Evolutionary conservation across 2,113 vertebrate genomes (phyloP).

Genomic region (Callipepla californica): DNA sequence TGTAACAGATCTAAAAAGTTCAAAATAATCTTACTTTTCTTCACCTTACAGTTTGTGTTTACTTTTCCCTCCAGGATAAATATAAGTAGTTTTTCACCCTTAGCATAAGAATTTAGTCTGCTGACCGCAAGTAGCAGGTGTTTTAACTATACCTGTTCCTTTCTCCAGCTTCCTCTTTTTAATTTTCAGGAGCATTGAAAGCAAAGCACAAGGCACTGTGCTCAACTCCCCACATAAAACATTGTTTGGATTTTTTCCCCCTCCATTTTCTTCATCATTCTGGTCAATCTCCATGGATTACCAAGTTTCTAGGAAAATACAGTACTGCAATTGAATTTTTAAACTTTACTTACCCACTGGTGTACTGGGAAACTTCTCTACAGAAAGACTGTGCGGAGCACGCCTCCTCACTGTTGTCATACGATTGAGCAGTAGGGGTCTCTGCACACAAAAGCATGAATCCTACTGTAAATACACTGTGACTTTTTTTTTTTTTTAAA

Average conservation of each 20-base stretch:
- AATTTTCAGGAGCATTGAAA: background rate
- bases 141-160: background rate
- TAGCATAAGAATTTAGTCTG: background rate
- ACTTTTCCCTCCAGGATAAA: background rate
- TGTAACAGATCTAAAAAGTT: background rate
- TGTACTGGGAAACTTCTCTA: constrained; percentile 81
- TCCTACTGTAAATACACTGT: background rate
- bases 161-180: background rate
- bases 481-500: background rate
- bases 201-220: background rate
- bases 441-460: constrained; percentile 74
- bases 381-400: constrained; percentile 84
- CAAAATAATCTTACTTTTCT: background rate
- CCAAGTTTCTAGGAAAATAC: background rate
- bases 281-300: background rate
- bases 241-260: background rate
- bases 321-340: background rate
- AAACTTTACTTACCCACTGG: constrained; percentile 80
- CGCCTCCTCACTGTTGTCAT: constrained; percentile 86
- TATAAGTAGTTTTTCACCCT: background rate
- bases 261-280: background rate
- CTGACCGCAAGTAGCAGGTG: background rate
- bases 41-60: background rate
- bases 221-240: background rate
- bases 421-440: constrained; percentile 66